These are phyloP conservation scores for Iphiclides podalirius DNA, from an alignment of 2,888 invertebrate genomes.

Conservation along the genomic window DNA sequence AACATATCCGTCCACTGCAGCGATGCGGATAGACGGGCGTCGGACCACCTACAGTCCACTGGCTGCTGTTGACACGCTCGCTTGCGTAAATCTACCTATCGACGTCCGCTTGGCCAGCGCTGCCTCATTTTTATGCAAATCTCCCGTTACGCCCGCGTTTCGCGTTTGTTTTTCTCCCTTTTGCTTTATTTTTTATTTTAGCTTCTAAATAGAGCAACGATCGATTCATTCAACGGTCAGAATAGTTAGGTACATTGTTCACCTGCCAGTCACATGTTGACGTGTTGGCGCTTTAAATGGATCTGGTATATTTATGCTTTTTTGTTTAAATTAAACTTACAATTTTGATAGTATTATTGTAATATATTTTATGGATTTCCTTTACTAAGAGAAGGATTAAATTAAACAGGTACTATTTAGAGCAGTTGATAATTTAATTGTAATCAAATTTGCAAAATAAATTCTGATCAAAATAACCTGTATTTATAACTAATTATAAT, in stretches of 20 bases:
- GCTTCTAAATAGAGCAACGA: not conserved
- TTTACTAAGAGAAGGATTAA: no score
- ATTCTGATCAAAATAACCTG: no score
- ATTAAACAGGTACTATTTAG: no score
- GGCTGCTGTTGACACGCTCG: constrained; percentile 35
- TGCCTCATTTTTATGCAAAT: constrained; percentile 20
- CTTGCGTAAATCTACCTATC: constrained; percentile 26
- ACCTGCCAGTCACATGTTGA: not conserved
- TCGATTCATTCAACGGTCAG: no score
- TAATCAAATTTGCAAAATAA: no score
- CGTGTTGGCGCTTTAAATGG: no score
- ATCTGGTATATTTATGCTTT: no score
- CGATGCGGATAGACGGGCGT: not conserved
- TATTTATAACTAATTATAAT: no score
- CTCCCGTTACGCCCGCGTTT: not conserved
- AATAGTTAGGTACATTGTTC: not conserved
- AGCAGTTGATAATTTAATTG: no score
- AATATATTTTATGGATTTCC: no score
- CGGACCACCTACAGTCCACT: constrained; percentile 33
- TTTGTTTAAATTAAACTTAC: no score
- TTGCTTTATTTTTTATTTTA: not conserved
- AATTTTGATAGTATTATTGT: no score
- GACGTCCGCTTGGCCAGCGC: constrained; percentile 14
- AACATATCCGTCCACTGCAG: constrained; percentile 25
- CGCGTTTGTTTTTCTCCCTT: not conserved